A percentile compares a stretch with the other conserved stretches of the same genome.
Evolutionary conservation across 2,797 vertebrate species (phyloP).

Genomic region (Loriculus beryllinus): DNA sequence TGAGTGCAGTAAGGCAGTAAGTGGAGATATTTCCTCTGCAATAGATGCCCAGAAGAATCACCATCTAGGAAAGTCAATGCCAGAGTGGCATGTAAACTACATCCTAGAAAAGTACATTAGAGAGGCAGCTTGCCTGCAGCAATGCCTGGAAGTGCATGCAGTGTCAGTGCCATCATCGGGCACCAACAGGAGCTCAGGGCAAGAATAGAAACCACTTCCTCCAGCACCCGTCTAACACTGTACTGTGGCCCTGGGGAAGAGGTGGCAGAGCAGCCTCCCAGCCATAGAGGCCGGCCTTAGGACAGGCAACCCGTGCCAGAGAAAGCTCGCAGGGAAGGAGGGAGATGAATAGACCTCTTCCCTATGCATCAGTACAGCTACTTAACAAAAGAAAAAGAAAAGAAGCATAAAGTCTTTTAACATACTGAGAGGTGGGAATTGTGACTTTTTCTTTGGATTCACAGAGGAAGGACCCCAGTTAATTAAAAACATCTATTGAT

Average conservation of each 20-base stretch:
- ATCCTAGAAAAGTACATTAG: background rate
- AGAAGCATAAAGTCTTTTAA: background rate
- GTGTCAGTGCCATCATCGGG: background rate
- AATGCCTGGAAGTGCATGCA: background rate
- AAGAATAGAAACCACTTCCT: background rate
- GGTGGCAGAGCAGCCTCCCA: background rate
- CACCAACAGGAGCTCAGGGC: background rate
- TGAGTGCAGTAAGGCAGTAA: background rate
- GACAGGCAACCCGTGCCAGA: background rate
- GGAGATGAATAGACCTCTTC: rapidly evolving
- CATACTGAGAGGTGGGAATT: background rate
- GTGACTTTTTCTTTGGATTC: background rate
- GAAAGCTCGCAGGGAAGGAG: background rate
- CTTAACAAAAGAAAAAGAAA: background rate
- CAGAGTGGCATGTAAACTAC: background rate
- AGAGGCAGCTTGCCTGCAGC: background rate
- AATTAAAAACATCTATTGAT: background rate
- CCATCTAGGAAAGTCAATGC: background rate
- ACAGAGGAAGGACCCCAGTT: background rate
- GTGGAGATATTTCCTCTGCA: background rate
- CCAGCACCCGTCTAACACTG: background rate
- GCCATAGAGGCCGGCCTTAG: background rate
- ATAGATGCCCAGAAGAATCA: background rate
- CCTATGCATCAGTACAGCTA: background rate
- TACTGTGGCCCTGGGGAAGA: background rate